Percentiles rank a stretch among this genome's conserved stretches.
These are phyloP conservation scores for Cossypha caffra DNA, from an alignment of 2,797 vertebrate species.

Conservation along the genomic window DNA sequence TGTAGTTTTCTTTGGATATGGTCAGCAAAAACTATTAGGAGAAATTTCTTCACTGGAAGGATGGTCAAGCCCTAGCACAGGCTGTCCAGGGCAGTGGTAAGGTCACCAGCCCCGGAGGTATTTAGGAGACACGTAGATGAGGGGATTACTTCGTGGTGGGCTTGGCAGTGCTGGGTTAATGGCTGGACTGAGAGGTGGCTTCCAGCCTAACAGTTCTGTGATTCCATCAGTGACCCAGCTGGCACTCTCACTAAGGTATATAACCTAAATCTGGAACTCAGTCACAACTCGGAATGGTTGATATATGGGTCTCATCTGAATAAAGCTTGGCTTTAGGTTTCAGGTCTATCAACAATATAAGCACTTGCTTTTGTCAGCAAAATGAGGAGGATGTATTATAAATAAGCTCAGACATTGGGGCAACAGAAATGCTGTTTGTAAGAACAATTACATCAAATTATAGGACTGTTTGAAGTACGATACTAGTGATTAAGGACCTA, in stretches of 20 bases:
- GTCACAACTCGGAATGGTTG: not conserved
- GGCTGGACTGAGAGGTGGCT: not conserved
- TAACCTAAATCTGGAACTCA: not conserved
- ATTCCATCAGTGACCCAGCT: not conserved
- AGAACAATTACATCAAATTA: not conserved
- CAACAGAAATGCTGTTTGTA: conserved; percentile 1
- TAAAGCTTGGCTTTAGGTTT: not conserved
- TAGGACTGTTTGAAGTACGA: not conserved
- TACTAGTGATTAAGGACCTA: not conserved
- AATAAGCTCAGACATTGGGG: not conserved
- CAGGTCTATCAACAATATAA: not conserved
- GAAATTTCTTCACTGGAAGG: not conserved
- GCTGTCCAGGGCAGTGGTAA: not conserved
- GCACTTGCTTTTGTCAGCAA: not conserved
- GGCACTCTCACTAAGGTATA: not conserved
- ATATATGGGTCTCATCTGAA: not conserved
- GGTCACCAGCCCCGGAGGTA: not conserved
- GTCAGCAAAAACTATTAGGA: not conserved
- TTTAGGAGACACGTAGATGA: not conserved
- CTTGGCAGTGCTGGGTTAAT: not conserved
- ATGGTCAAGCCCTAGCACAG: not conserved
- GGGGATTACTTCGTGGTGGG: not conserved
- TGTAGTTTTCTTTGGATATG: not conserved
- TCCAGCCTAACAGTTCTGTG: not conserved
- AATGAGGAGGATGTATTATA: not conserved